These are phyloP conservation scores for Drosophila kikkawai DNA, from an alignment of 1,140 invertebrate species.

Conservation along the genomic window DNA sequence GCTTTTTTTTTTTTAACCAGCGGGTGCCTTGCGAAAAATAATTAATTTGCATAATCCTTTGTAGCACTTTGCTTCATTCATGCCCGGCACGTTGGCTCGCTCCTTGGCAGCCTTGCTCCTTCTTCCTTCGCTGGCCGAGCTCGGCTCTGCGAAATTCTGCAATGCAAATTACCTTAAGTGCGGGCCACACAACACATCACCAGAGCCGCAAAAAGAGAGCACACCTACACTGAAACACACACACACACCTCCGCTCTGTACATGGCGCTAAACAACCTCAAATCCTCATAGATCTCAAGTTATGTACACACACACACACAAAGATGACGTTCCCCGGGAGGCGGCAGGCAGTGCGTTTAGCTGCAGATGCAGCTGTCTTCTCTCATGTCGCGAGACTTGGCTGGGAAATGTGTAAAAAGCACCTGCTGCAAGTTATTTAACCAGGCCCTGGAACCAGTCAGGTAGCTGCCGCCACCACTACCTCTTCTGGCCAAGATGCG, in stretches of 20 bases:
- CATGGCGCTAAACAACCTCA: constrained; percentile 80
- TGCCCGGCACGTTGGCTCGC: constrained; percentile 70
- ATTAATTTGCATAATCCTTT: constrained; percentile 84
- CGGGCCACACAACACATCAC: constrained; percentile 79
- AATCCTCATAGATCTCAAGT: constrained; percentile 83
- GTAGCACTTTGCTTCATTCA: constrained; percentile 83
- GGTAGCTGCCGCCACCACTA: constrained; percentile 10
- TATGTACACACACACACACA: constrained; percentile 63
- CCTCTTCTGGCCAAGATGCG: constrained; percentile 53
- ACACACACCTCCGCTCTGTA: constrained; percentile 42
- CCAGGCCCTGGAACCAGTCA: constrained; percentile 41
- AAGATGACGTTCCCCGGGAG: neutral
- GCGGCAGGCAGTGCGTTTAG: constrained; percentile 30
- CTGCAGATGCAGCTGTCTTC: constrained; percentile 66
- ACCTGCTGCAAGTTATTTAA: constrained; percentile 82
- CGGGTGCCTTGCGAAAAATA: constrained; percentile 80
- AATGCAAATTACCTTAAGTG: constrained; percentile 84
- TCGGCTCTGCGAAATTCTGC: constrained; percentile 77
- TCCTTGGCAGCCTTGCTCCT: constrained; percentile 13
- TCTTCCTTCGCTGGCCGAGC: constrained; percentile 41
- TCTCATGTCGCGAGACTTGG: constrained; percentile 69
- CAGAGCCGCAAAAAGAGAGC: constrained; percentile 58
- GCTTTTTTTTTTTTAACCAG: constrained; percentile 41
- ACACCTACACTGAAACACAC: neutral
- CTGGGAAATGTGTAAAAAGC: constrained; percentile 80